phyloP scores from a whole-genome alignment of 2,888 invertebrate genomes.

The Lasioglossum figueresi region DNA sequence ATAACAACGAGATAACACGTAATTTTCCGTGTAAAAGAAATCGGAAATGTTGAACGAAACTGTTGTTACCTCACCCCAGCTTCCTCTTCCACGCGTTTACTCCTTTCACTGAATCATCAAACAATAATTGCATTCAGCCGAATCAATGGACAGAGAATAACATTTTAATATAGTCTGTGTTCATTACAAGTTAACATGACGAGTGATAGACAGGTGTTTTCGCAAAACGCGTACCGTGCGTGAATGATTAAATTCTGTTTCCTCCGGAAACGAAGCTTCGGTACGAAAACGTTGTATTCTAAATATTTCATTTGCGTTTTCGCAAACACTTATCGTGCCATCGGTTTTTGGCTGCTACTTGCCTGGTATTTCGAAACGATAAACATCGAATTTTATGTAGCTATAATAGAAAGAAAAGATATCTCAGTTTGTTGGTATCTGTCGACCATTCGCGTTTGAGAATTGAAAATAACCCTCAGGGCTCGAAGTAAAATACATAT shows the following conservation, averaged over 20 bases:
- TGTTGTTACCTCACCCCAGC: neutral
- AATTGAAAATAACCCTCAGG: neutral
- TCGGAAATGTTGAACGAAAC: neutral
- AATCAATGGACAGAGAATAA: neutral
- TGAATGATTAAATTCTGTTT: neutral
- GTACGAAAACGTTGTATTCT: neutral
- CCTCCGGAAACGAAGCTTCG: neutral
- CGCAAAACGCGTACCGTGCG: neutral
- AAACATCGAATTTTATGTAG: neutral
- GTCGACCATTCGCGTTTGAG: neutral
- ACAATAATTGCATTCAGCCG: neutral
- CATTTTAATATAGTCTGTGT: neutral
- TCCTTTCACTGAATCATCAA: neutral
- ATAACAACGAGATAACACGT: neutral
- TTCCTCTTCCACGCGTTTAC: neutral
- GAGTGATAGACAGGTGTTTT: neutral
- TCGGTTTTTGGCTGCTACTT: neutral
- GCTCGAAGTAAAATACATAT: neutral
- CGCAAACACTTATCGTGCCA: neutral
- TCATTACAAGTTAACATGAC: neutral
- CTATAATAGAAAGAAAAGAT: neutral
- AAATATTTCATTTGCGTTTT: neutral
- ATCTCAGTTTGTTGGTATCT: neutral
- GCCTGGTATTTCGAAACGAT: neutral
- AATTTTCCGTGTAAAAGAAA: neutral